Percentiles rank a stretch among this genome's conserved stretches.
Evolutionary conservation across 1,140 invertebrate species (phyloP).

Genomic region (Cyrtorhinus lividipennis): DNA sequence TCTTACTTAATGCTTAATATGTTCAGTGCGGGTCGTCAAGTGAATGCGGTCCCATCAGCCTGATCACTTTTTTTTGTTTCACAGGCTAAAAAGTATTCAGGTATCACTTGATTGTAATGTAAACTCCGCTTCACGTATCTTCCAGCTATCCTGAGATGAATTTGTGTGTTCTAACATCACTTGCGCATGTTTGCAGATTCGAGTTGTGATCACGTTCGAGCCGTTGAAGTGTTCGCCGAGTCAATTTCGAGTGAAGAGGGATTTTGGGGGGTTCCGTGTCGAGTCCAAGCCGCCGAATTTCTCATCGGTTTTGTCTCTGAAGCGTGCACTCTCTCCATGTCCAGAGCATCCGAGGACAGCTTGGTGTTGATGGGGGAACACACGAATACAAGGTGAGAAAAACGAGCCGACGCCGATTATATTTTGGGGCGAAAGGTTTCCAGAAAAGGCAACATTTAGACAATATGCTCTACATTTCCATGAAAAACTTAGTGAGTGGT

Average conservation of each 20-base stretch:
- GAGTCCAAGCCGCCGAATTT: neutral
- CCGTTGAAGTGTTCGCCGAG: constrained; percentile 26
- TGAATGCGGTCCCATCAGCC: too few relatives aligned
- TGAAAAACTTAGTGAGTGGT: too few relatives aligned
- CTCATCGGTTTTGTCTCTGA: neutral
- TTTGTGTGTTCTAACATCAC: neutral
- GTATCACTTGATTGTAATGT: too few relatives aligned
- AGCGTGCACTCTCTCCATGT: neutral
- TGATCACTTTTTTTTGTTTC: too few relatives aligned
- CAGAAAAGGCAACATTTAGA: too few relatives aligned
- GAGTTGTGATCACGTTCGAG: constrained; percentile 25
- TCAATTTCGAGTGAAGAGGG: constrained; percentile 19
- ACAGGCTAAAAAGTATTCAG: too few relatives aligned
- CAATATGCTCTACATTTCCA: too few relatives aligned
- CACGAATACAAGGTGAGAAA: neutral
- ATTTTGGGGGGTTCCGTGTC: constrained; percentile 23
- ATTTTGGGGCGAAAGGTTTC: too few relatives aligned
- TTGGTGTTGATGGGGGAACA: neutral
- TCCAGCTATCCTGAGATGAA: too few relatives aligned
- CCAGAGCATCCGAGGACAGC: neutral
- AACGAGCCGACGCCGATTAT: too few relatives aligned
- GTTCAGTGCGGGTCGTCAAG: too few relatives aligned
- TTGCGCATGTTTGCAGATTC: constrained; percentile 18
- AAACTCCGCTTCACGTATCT: too few relatives aligned
- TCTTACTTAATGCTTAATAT: neutral